Conservation (phyloP, 1,140 invertebrate species). For the Pentalonia nigronervosa region DNA sequence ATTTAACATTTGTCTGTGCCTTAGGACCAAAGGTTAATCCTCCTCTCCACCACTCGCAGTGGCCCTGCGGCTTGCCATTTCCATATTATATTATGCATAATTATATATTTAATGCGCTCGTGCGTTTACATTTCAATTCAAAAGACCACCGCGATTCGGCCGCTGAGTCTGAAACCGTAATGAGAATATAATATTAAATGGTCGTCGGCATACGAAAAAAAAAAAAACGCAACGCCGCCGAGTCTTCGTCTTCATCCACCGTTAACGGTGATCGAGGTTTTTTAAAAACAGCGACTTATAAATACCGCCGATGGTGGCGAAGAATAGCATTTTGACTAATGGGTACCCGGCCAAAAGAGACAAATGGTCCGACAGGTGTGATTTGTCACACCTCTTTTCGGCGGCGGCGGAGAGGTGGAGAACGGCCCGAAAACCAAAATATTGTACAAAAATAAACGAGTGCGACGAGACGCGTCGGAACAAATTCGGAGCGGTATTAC, state of each 20-base stretch:
- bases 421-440: background rate
- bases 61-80: too few relatives aligned
- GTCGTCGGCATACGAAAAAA: background rate
- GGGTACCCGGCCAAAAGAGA: background rate
- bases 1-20: too few relatives aligned
- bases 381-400: background rate
- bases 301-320: background rate
- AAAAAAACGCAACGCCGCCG: background rate
- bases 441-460: background rate
- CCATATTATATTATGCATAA: too few relatives aligned
- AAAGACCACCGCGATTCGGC: background rate
- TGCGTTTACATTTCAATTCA: background rate
- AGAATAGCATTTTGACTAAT: constrained; percentile 24
- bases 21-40: too few relatives aligned
- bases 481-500: background rate
- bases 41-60: too few relatives aligned
- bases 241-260: too few relatives aligned
- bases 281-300: background rate
- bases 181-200: background rate
- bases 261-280: background rate
- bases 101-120: too few relatives aligned
- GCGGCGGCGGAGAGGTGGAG: background rate
- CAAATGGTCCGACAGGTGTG: constrained; percentile 26
- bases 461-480: background rate
- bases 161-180: too few relatives aligned